phyloP scores from a whole-genome alignment of 2,888 invertebrate genomes.

The Luperina testacea region DNA sequence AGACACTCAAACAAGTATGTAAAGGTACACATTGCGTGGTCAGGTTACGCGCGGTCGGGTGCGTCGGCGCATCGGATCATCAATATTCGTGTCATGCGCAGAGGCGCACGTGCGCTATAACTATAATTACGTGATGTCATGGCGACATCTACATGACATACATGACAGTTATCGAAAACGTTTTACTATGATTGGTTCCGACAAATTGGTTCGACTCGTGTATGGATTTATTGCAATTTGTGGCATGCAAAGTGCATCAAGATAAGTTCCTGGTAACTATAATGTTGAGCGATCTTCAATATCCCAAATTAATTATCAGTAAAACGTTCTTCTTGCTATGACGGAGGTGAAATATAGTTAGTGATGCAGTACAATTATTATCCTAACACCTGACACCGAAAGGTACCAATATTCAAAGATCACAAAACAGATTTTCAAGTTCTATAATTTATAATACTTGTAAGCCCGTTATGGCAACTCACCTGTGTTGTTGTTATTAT shows the following conservation, averaged over 20 bases:
- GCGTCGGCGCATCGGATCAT: conserved; percentile 52
- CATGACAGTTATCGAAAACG: conserved; percentile 64
- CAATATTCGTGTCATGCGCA: conserved; percentile 65
- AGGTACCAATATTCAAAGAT: not conserved
- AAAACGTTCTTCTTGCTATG: not conserved
- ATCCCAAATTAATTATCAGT: not conserved
- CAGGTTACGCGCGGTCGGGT: conserved; percentile 35
- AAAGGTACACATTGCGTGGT: conserved; percentile 49
- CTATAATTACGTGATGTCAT: conserved; percentile 64
- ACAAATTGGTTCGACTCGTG: conserved; percentile 18
- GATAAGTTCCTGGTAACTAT: not conserved
- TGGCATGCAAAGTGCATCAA: conserved; percentile 10
- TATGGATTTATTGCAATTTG: conserved; percentile 33
- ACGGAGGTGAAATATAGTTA: no score
- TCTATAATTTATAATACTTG: not conserved
- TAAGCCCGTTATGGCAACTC: not conserved
- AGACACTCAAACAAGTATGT: conserved; percentile 36
- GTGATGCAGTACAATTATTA: not conserved
- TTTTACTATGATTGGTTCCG: conserved; percentile 49
- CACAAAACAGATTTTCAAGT: not conserved
- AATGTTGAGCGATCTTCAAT: not conserved
- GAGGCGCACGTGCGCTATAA: conserved; percentile 61
- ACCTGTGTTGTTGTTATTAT: conserved; percentile 14
- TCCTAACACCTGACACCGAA: not conserved
- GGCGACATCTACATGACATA: conserved; percentile 63